Evolutionary conservation across 2,113 vertebrate genomes (phyloP).

Genomic region (Rhinogobius similis): DNA sequence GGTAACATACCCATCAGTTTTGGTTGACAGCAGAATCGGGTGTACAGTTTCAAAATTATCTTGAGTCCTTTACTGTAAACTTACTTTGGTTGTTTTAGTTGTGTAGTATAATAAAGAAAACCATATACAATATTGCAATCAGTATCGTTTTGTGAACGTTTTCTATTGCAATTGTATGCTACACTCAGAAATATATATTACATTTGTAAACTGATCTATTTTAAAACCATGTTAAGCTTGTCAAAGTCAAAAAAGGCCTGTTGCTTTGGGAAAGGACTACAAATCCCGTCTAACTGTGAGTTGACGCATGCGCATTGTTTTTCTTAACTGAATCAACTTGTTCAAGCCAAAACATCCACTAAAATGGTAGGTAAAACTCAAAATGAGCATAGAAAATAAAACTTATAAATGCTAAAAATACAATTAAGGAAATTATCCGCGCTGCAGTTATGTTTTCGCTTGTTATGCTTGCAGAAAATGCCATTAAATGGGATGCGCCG

Average conservation of each 20-base stretch:
- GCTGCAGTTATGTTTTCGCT: neutral
- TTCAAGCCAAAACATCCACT: constrained; percentile 79
- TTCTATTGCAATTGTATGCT: neutral
- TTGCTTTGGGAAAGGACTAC: constrained; percentile 39
- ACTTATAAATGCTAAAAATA: constrained; percentile 26
- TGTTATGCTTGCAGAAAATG: constrained; percentile 6
- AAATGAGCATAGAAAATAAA: constrained; percentile 49
- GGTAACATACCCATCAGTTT: neutral
- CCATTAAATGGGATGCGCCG: constrained; percentile 48
- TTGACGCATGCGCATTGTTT: constrained; percentile 69
- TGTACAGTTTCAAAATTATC: neutral
- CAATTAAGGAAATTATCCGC: neutral
- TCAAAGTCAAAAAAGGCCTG: constrained; percentile 8
- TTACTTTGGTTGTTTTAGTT: neutral
- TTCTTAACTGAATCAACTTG: constrained; percentile 72
- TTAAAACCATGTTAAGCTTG: neutral
- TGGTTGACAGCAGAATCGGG: neutral
- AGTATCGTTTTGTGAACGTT: neutral
- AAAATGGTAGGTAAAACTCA: constrained; percentile 81
- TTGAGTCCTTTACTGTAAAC: neutral
- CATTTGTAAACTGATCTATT: neutral
- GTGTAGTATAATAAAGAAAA: no score
- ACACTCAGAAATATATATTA: neutral
- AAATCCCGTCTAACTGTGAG: constrained; percentile 45
- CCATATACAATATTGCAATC: neutral